Conservation (phyloP, 30 jellyfish, hydroid and myxozoan species). For the Nemopilema nomurai region DNA sequence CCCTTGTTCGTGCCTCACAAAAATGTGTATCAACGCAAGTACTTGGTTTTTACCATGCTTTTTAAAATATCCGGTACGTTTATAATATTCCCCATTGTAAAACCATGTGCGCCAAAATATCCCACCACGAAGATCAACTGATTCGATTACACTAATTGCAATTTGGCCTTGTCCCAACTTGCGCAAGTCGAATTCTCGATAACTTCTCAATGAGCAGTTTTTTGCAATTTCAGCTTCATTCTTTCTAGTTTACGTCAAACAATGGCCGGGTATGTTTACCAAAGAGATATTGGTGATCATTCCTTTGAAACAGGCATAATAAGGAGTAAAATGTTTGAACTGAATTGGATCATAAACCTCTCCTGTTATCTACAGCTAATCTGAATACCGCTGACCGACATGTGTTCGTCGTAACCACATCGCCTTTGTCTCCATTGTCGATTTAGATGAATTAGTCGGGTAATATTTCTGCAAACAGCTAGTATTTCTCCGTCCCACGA, state of each 20-base stretch:
- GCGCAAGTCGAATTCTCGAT: no score
- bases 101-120: no score
- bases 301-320: not conserved
- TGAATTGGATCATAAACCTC: not conserved
- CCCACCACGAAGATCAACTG: no score
- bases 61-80: no score
- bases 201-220: no score
- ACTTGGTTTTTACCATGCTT: no score
- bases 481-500: not conserved
- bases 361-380: not conserved
- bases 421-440: not conserved
- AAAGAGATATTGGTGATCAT: not conserved
- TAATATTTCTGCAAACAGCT: not conserved
- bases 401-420: not conserved
- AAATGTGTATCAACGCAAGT: no score
- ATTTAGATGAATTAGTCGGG: not conserved
- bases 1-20: no score
- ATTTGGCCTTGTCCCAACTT: not conserved
- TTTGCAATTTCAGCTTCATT: not conserved
- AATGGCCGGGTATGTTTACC: not conserved
- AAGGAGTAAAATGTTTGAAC: not conserved
- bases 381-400: no score
- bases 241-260: not conserved
- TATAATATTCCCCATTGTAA: no score
- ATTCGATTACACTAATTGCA: not conserved